Evolutionary conservation across 2,888 invertebrate species (phyloP).

Genomic region (Noctua janthe): DNA sequence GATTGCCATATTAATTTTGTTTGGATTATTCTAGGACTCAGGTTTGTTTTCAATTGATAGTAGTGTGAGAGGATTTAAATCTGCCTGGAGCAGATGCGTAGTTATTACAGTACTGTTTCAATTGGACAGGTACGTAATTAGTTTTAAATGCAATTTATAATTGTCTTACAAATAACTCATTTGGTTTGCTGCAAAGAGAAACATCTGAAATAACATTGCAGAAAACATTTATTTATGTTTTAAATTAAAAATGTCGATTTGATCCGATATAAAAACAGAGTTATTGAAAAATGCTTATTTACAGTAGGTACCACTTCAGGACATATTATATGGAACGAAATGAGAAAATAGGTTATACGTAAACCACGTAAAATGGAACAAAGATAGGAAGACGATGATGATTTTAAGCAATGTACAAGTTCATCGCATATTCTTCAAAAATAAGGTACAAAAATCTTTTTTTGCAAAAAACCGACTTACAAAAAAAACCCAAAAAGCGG

Average conservation of each 20-base stretch:
- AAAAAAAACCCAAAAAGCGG: no score
- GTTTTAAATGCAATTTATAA: constrained; percentile 24
- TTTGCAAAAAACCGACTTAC: no score
- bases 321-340: neutral
- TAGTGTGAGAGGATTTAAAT: constrained; percentile 29
- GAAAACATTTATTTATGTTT: neutral
- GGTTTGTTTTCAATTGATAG: constrained; percentile 18
- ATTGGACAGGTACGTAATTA: neutral
- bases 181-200: neutral
- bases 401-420: neutral
- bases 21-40: constrained; percentile 26
- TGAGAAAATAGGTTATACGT: neutral
- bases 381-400: neutral
- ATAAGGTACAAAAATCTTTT: no score
- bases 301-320: neutral
- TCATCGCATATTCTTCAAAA: no score
- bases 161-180: neutral
- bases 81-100: neutral
- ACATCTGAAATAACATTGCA: neutral
- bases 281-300: neutral
- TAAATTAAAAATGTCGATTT: neutral
- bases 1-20: constrained; percentile 64
- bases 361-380: neutral
- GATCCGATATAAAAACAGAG: neutral
- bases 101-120: neutral